phyloP scores from a whole-genome alignment of 2,113 vertebrate species.

The Eclectus roratus region DNA sequence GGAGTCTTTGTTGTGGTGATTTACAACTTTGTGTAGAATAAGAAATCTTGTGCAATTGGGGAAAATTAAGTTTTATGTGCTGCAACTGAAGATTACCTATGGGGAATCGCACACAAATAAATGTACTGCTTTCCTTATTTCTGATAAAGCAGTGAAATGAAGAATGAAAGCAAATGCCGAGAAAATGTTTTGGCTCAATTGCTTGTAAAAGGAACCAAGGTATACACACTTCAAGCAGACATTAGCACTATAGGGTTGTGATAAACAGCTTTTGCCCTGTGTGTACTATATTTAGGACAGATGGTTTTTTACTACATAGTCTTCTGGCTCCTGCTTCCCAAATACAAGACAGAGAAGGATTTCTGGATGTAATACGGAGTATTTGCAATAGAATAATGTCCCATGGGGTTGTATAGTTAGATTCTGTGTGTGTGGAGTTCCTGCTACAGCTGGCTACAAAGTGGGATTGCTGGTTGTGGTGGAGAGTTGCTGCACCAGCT shows the following conservation, averaged over 20 bases:
- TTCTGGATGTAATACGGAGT: not conserved
- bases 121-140: not conserved
- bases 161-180: constrained; percentile 42
- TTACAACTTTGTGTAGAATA: constrained; percentile 24
- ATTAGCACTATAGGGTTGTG: not conserved
- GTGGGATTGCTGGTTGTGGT: not conserved
- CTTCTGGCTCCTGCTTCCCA: constrained; percentile 1
- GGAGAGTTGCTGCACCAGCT: not conserved
- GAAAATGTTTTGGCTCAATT: constrained; percentile 39
- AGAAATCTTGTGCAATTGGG: constrained; percentile 43
- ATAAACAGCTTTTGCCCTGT: constrained; percentile 16
- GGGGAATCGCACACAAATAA: not conserved
- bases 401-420: not conserved
- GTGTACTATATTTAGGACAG: not conserved
- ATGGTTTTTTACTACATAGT: not conserved
- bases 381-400: not conserved
- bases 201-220: constrained; percentile 25
- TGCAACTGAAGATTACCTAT: constrained; percentile 42
- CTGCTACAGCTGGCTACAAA: not conserved
- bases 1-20: constrained; percentile 18
- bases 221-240: not conserved
- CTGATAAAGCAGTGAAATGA: constrained; percentile 33
- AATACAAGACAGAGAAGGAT: not conserved
- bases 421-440: not conserved
- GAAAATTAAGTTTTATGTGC: constrained; percentile 53